phyloP scores from a whole-genome alignment of 2,113 vertebrate genomes.

The Pachycephala philippinensis region DNA sequence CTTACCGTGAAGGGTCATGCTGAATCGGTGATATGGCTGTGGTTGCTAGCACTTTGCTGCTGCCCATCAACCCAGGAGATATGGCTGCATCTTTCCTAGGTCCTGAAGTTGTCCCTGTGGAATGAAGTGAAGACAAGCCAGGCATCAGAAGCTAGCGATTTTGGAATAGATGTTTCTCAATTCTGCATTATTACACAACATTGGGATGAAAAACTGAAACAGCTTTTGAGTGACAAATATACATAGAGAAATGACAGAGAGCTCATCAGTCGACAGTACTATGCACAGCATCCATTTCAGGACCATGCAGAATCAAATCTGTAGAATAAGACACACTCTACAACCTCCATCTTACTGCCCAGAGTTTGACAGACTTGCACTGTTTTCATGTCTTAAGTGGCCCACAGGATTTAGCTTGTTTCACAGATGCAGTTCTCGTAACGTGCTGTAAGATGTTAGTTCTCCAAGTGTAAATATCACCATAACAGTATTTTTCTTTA shows the following conservation, averaged over 20 bases:
- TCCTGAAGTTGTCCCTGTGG: slow-evolving; percentile 38
- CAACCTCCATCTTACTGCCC: background rate
- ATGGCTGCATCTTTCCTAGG: slow-evolving; percentile 72
- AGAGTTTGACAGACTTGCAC: background rate
- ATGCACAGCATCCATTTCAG: background rate
- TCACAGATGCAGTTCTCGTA: background rate
- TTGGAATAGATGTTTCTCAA: background rate
- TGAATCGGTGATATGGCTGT: slow-evolving; percentile 29
- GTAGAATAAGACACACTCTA: background rate
- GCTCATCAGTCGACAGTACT: background rate
- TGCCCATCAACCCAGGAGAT: slow-evolving; percentile 68
- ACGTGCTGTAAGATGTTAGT: background rate
- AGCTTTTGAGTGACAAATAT: background rate
- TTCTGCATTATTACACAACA: background rate
- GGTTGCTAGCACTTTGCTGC: slow-evolving; percentile 19
- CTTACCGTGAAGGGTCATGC: slow-evolving; percentile 62
- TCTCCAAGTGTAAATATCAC: background rate
- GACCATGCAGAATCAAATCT: background rate
- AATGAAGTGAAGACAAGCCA: slow-evolving; percentile 36
- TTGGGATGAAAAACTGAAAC: background rate
- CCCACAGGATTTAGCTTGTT: background rate
- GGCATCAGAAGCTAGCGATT: background rate
- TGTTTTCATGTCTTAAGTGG: background rate
- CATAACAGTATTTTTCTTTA: background rate
- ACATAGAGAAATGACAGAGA: background rate